Evolutionary conservation across 2,888 invertebrate species (phyloP).

Genomic region (Trachelus iudaicus): DNA sequence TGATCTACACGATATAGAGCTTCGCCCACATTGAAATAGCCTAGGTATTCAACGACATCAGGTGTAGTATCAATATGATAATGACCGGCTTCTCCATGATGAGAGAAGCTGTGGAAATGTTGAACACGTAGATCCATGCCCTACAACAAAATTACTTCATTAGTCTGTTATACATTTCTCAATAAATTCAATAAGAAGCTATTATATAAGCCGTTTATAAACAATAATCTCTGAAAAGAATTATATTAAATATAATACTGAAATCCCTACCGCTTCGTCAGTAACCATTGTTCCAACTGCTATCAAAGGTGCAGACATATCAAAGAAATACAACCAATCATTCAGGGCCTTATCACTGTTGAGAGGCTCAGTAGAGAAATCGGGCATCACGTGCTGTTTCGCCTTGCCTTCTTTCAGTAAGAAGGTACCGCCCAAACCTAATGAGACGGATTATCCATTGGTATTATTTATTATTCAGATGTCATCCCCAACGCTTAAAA

Average conservation of each 20-base stretch:
- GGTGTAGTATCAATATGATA: conserved; percentile 97
- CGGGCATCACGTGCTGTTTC: conserved; percentile 96
- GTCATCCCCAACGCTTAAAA: background rate
- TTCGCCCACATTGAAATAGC: conserved; percentile 85
- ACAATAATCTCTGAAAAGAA: background rate
- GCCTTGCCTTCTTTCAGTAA: conserved; percentile 84
- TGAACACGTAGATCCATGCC: conserved; percentile 91
- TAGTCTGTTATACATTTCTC: background rate
- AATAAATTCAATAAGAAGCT: too few relatives aligned
- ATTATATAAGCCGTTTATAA: too few relatives aligned
- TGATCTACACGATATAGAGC: conserved; percentile 81
- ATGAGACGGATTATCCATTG: conserved; percentile 48
- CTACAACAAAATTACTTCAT: conserved; percentile 63
- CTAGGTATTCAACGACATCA: conserved; percentile 86
- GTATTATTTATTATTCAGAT: background rate
- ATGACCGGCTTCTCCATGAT: conserved; percentile 90
- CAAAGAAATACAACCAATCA: conserved; percentile 90
- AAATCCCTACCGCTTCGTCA: conserved; percentile 77
- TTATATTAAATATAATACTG: conserved; percentile 4
- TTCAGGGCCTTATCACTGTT: conserved; percentile 80
- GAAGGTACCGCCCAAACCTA: conserved; percentile 91
- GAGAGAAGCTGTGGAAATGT: conserved; percentile 94
- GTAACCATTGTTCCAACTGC: conserved; percentile 90
- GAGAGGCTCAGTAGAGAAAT: conserved; percentile 84
- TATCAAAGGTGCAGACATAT: conserved; percentile 89